Evolutionary conservation across 2,113 vertebrate species (phyloP).

Genomic region (Pitta sordida): DNA sequence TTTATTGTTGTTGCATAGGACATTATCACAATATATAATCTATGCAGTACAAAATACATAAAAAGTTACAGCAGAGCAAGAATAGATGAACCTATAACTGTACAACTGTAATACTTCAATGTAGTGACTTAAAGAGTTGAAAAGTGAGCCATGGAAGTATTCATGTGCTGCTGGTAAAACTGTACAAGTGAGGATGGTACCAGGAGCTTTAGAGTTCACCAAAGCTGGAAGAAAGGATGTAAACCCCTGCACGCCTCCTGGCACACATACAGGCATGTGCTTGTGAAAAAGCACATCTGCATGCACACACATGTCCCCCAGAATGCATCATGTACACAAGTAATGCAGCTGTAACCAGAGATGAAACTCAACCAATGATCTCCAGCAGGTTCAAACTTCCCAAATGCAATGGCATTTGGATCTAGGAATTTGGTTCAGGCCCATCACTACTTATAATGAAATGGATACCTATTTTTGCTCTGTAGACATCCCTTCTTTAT

Average conservation of each 20-base stretch:
- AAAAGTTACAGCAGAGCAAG: conserved; percentile 75
- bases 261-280: background rate
- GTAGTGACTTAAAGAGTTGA: conserved; percentile 65
- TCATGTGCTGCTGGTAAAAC: conserved; percentile 23
- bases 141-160: conserved; percentile 40
- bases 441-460: background rate
- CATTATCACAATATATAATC: conserved; percentile 80
- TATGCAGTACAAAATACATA: conserved; percentile 80
- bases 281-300: background rate
- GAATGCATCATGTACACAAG: background rate
- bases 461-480: conserved; percentile 21
- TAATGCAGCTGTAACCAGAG: background rate
- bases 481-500: conserved; percentile 22
- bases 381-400: background rate
- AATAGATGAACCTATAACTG: conserved; percentile 63
- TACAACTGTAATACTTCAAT: conserved; percentile 75
- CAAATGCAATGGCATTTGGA: background rate
- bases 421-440: background rate
- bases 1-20: conserved; percentile 70
- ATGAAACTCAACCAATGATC: background rate
- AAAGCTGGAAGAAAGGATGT: background rate
- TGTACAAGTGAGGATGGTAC: background rate
- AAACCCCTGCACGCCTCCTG: background rate
- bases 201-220: background rate
- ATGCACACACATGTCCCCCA: background rate